Base-by-base conservation (phyloP, 2,888 invertebrate species). In the Tiphia femorata region DNA sequence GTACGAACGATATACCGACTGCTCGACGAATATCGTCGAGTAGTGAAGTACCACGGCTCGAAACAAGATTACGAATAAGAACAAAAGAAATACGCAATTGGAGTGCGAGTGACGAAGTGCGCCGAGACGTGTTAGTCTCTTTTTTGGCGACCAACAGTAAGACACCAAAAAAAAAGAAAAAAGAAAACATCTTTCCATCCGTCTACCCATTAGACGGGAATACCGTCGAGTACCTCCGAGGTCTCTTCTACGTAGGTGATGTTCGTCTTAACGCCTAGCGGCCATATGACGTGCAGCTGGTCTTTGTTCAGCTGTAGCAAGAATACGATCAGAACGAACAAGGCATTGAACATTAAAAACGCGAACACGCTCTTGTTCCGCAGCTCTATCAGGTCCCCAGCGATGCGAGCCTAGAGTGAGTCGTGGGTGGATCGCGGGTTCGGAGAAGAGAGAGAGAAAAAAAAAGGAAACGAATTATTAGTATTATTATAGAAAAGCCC, bases 341-440 rank as follows among this genome's bases (percentile, higher is more conserved):
- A 91, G 86, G 97, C 95, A 91, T 98, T 99, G 90, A 98, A 93
- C 97, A 98, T 98, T 88, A 98, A 94, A 91, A 98, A 97, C 84
- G 95, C 95, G 86, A 97, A 96, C 82, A 96, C 96, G 81, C 95
- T 95, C 86, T 97, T 96, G 91, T 98, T 98, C 83, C 98, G 90
- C 83, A 98, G 91, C 84, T 97, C 97, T 84, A 94, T 90, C 85
- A 98, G 89, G 86, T 97, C 96, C 80, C 88, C 87, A 81, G 95
- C 95, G 82, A 95, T 92, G 84, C 95, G 90, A 84, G 91, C 94
- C 94, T n/a, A n/a, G n/a, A n/a, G n/a, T n/a, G n/a, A n/a, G n/a
- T n/a, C n/a, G n/a, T 95, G 89, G 85, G 88, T 88, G 57, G 52
- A 29, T 29, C 12, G 12, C 62, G 40, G 52, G 43, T 20, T 58